phyloP scores from a whole-genome alignment of 2,888 invertebrate genomes.

The Scaptomyza flava region DNA sequence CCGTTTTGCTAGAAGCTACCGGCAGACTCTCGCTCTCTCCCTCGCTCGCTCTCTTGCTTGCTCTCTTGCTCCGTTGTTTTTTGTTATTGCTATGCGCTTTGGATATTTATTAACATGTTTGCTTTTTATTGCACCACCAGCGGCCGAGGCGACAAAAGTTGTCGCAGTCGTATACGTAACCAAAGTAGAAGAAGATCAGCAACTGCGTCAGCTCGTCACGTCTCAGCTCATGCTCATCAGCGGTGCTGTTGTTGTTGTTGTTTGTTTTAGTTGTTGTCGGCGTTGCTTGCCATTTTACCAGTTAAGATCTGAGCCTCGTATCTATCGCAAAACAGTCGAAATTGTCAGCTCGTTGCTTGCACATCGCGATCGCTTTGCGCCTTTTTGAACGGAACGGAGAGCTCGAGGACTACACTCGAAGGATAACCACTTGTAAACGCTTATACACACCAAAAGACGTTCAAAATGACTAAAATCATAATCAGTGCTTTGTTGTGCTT shows the following conservation, averaged over 20 bases:
- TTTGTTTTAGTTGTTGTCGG: conserved; percentile 3
- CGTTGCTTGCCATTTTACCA: conserved; percentile 55
- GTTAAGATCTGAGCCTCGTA: conserved; percentile 68
- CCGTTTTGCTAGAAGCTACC: conserved; percentile 43
- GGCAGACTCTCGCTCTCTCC: conserved; percentile 6
- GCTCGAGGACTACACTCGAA: conserved; percentile 36
- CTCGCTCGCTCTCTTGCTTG: background rate
- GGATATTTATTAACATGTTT: conserved; percentile 74
- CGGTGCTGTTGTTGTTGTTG: conserved; percentile 5
- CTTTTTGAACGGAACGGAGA: conserved; percentile 39
- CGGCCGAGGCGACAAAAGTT: conserved; percentile 50
- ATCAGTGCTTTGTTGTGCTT: conserved; percentile 79
- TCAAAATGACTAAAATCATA: conserved; percentile 72
- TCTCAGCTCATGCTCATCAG: conserved; percentile 46
- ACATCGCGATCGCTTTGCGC: conserved; percentile 69
- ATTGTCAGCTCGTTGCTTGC: conserved; percentile 74
- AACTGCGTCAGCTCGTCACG: conserved; percentile 33
- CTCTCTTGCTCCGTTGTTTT: background rate
- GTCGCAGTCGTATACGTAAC: conserved; percentile 57
- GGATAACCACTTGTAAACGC: conserved; percentile 28
- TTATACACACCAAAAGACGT: conserved; percentile 22
- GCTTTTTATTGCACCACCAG: conserved; percentile 65
- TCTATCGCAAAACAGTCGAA: conserved; percentile 79
- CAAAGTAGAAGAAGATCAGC: conserved; percentile 66
- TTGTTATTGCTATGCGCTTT: conserved; percentile 51